phyloP scores from a whole-genome alignment of 2,797 vertebrate genomes.

The Kryptolebias ocellatus region DNA sequence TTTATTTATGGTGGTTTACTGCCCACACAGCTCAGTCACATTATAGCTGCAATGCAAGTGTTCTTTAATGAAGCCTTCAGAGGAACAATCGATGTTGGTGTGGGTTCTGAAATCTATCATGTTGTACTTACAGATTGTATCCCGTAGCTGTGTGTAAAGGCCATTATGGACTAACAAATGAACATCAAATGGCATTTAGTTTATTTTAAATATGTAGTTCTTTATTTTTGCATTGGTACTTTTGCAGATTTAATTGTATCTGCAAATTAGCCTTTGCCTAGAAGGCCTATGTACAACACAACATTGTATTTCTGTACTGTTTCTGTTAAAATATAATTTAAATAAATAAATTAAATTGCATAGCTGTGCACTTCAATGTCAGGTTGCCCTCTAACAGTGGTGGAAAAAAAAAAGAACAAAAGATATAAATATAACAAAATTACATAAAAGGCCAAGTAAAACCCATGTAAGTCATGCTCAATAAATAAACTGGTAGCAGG shows the following conservation, averaged over 20 bases:
- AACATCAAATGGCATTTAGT: no score
- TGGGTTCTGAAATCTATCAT: conserved; percentile 2
- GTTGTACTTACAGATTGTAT: neutral
- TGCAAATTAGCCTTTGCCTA: no score
- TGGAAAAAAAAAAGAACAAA: neutral
- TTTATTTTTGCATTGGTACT: no score
- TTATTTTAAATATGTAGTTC: no score
- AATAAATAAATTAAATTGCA: neutral
- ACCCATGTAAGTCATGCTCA: neutral
- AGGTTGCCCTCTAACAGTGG: no score
- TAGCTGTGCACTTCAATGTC: neutral
- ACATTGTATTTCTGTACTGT: no score
- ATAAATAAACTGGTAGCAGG: neutral
- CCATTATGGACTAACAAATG: neutral
- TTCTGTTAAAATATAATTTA: no score
- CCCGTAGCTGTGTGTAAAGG: neutral
- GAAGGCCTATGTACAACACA: no score
- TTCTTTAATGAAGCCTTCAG: conserved; percentile 43
- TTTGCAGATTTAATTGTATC: no score
- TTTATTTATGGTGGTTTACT: neutral
- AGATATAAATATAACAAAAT: neutral
- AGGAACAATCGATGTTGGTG: conserved; percentile 4
- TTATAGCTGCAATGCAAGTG: conserved; percentile 19
- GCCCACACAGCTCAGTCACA: conserved; percentile 13
- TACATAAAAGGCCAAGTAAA: neutral